Evolutionary conservation across 2,113 vertebrate species (phyloP).

Genomic region (Peromyscus polionotus): DNA sequence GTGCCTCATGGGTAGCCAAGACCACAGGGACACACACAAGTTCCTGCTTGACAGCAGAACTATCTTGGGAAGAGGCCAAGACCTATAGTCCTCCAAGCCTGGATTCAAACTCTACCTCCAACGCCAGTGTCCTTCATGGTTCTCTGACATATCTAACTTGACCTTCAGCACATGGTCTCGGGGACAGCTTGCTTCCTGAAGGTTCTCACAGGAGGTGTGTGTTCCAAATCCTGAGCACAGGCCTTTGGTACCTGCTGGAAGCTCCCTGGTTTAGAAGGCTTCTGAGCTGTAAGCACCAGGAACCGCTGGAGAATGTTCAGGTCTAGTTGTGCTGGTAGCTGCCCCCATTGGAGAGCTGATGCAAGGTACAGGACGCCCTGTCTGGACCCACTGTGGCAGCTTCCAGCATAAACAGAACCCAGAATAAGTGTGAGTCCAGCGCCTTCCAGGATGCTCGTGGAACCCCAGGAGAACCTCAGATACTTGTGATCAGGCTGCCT

Average conservation of each 20-base stretch:
- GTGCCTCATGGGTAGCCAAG: not conserved
- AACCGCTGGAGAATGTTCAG: not conserved
- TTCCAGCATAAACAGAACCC: not conserved
- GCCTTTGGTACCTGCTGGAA: not conserved
- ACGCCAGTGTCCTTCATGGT: not conserved
- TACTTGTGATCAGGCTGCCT: not conserved
- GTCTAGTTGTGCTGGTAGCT: not conserved
- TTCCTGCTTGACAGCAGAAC: not conserved
- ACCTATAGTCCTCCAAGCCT: not conserved
- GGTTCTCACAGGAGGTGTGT: not conserved
- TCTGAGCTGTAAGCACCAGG: not conserved
- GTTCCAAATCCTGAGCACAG: not conserved
- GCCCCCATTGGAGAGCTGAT: not conserved
- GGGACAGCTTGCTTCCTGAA: not conserved
- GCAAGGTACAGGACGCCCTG: not conserved
- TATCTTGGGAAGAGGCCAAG: not conserved
- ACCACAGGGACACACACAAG: not conserved
- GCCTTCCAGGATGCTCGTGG: rapidly evolving
- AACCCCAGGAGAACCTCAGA: not conserved
- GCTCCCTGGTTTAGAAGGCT: not conserved
- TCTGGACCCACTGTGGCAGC: not conserved
- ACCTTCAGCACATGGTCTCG: not conserved
- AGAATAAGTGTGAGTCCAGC: not conserved
- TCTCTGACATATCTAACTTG: rapidly evolving
- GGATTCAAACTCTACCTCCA: not conserved